Base-by-base conservation (phyloP, 92 coral and sea anemone genomes). In the Umimayanthus kanabou region DNA sequence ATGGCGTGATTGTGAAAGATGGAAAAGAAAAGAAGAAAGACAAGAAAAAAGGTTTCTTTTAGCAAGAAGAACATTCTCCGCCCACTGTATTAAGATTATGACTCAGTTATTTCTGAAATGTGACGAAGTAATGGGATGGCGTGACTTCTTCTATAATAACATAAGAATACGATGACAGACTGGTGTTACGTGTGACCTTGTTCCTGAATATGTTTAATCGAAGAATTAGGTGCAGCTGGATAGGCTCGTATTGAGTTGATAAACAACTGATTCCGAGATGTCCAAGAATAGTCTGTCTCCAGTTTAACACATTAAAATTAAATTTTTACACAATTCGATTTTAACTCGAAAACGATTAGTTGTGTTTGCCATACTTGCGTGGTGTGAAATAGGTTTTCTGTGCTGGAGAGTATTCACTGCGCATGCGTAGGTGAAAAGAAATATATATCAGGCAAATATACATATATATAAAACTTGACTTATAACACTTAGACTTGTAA, bases 31-130 rank as follows among this genome's bases (percentile, higher is more conserved):
- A 92, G 85, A 94, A 95, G 93, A 94, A 95, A 37, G 96, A 95
- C 76, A 95, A 93, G 91, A 95, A 88, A 88, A 95, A 95, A 85
- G 98, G 98, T 58, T 95, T 95, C 98, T 95, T 95, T 95, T 95
- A 95, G 87, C 79, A 70, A 70, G 29, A 40, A 15, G 42, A 40
- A 22, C n/a, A 13, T 18, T 20, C 25, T 37, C 26, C n/a, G 30
- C 25, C 26, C 1, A 20, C 49, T 20, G 40, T 10, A 39, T 75
- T 75, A 18, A 18, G 28, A 37, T 37, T 61, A 61, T 61, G 9
- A 14, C 0, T 0, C 69, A 18, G 43, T 73, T 14, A 42, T 73
- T 25, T 73, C 39, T 73, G 77, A 39, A 73, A 16, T 71, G 76
- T 11, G 39, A 73, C 77, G 6, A 40, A 73, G 25, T 40, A 39